Evolutionary conservation across 2,888 invertebrate genomes (phyloP).

Genomic region (Parelbella ahira): DNA sequence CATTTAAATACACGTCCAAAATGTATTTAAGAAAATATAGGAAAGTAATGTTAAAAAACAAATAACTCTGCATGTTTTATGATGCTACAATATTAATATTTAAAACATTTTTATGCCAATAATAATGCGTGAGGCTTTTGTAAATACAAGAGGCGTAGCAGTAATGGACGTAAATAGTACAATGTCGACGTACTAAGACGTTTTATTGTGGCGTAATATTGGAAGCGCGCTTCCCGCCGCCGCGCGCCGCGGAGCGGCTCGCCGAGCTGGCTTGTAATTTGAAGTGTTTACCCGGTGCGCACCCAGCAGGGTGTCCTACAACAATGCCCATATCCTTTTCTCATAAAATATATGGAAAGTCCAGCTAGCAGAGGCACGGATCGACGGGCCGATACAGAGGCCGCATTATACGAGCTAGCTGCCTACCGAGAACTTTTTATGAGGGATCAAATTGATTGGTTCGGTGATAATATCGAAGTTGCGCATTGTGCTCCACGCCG

Average conservation of each 20-base stretch:
- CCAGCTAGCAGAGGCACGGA: slow-evolving; percentile 69
- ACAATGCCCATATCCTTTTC: slow-evolving; percentile 80
- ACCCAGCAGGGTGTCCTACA: slow-evolving; percentile 69
- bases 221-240: slow-evolving; percentile 69
- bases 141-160: slow-evolving; percentile 31
- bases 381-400: slow-evolving; percentile 65
- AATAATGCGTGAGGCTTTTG: slow-evolving; percentile 25
- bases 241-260: too few species aligned
- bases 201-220: slow-evolving; percentile 76
- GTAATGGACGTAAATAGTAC: slow-evolving; percentile 36
- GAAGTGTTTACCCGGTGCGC: slow-evolving; percentile 73
- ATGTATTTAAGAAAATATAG: too few species aligned
- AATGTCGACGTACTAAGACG: too few species aligned
- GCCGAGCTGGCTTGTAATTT: slow-evolving; percentile 75
- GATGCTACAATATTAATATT: too few species aligned
- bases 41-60: too few species aligned
- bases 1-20: too few species aligned
- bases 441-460: slow-evolving; percentile 81
- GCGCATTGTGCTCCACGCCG: slow-evolving; percentile 50
- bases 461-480: slow-evolving; percentile 71
- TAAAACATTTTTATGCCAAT: slow-evolving; percentile 24
- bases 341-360: slow-evolving; percentile 80
- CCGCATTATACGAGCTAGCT: slow-evolving; percentile 66
- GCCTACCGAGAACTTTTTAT: slow-evolving; percentile 75
- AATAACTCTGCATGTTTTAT: too few species aligned